phyloP scores from a whole-genome alignment of 2,888 invertebrate species.

The Lepidocyrtinus sp. region DNA sequence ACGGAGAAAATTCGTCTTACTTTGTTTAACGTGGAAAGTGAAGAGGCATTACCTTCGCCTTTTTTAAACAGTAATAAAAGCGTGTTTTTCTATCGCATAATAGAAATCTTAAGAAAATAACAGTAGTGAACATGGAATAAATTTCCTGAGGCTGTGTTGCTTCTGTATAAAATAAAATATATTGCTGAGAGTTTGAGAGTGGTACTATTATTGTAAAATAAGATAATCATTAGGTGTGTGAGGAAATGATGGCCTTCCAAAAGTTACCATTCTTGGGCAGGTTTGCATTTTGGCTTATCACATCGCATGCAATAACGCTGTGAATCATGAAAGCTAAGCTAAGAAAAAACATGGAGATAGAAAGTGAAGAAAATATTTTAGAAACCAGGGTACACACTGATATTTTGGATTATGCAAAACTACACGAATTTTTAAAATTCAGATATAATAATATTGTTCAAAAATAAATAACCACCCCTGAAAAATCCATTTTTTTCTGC shows the following conservation, averaged over 20 bases:
- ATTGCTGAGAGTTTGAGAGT: not conserved
- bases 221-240: not conserved
- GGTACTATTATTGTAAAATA: not conserved
- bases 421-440: not conserved
- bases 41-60: too few relatives aligned
- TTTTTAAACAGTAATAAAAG: not conserved
- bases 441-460: not conserved
- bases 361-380: too few relatives aligned
- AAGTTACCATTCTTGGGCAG: slow-evolving; percentile 28
- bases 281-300: slow-evolving; percentile 6
- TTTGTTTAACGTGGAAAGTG: too few relatives aligned
- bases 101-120: not conserved
- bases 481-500: not conserved
- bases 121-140: not conserved
- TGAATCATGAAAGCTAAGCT: not conserved
- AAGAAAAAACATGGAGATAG: not conserved
- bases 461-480: not conserved
- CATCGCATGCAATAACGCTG: not conserved
- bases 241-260: not conserved
- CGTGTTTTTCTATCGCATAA: not conserved
- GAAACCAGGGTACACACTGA: not conserved
- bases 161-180: not conserved
- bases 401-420: not conserved
- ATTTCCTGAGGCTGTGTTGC: not conserved
- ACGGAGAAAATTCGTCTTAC: not conserved